Evolutionary conservation across 1,140 invertebrate genomes (phyloP), one percentile per base, ranked within the genome.

Genomic region (Rhagoletis pomonella): DNA sequence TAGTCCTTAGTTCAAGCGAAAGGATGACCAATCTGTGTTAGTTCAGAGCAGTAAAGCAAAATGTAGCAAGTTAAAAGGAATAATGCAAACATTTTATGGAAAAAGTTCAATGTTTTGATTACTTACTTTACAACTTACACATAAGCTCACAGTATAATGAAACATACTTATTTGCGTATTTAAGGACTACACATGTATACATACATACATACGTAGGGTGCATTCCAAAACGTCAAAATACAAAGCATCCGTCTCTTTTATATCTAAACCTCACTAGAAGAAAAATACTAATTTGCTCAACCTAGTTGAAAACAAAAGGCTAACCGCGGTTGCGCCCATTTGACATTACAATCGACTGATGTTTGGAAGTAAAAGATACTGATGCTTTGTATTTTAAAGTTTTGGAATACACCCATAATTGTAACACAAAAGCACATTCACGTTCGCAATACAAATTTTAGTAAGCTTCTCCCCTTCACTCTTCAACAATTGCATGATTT

Each of bases 51-150:
- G 42, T 17, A 29, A 17, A 73, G 67, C 17, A 44, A 3, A 14
- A 17, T n/a, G 67, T 47, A 73, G 12, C 1, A 42, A 73, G 14
- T 5, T 2, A 14, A 42, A 47, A 2, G 6, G 42, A 0, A 47
- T 6, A 10, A 39, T 73, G 14, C 10, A 73, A 73, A n/a, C 44
- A 44, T 73, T 73, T 73, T 73, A 73, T 73, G 42, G 67, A 73
- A 10, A 73, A 73, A 73, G 14, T 73, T 73, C 42, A 73, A 73
- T 69, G 65, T 69, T 69, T 44, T 67, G 29, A 67, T 19, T 10
- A 62, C 19, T 9, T 19, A 67, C 29, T 29, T 29, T 29, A 29
- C 29, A 29, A 29, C 29, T 29, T 29, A 29, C 29, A 29, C 29
- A 29, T 29, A 29, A 29, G 6, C 58, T 7, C 58, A 6, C 58